Evolutionary conservation across 30 jellyfish, hydroid and myxozoan genomes (phyloP).

Genomic region (Aurelia aurita): DNA sequence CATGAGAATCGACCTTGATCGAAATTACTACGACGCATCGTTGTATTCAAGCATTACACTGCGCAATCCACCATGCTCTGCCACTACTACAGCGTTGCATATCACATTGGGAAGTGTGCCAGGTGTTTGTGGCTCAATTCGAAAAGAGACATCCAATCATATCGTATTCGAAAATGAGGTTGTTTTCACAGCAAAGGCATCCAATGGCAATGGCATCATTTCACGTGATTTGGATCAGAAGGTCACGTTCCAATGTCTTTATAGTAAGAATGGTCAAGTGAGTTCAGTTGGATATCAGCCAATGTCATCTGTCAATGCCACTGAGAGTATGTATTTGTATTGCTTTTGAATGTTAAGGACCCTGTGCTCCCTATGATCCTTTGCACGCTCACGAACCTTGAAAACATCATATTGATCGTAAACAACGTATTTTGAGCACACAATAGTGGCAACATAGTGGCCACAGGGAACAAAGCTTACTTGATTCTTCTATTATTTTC

Average conservation of each 20-base stretch:
- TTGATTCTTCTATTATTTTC: no score
- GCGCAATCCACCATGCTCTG: constrained; percentile 36
- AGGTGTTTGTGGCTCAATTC: constrained; percentile 33
- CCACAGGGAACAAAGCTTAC: no score
- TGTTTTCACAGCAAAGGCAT: constrained; percentile 11
- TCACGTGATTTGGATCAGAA: constrained; percentile 8
- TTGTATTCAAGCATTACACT: constrained; percentile 29
- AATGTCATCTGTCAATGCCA: constrained; percentile 11
- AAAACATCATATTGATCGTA: no score
- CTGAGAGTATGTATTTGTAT: not conserved
- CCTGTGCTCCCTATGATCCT: no score
- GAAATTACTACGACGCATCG: constrained; percentile 15
- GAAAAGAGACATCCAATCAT: constrained; percentile 18
- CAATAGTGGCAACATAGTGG: no score
- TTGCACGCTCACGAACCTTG: no score
- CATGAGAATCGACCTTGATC: constrained; percentile 50
- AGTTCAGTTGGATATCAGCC: constrained; percentile 1
- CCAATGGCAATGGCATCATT: not conserved
- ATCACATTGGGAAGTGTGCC: constrained; percentile 47
- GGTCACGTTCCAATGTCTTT: not conserved
- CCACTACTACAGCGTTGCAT: not conserved
- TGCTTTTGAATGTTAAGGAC: not conserved
- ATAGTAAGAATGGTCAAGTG: constrained; percentile 4
- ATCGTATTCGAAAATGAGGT: constrained; percentile 46
- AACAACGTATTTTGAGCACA: no score